Percentiles rank a stretch among this genome's conserved stretches.
Evolutionary conservation across 2,113 vertebrate genomes (phyloP).

Genomic region (Dipodomys merriami): DNA sequence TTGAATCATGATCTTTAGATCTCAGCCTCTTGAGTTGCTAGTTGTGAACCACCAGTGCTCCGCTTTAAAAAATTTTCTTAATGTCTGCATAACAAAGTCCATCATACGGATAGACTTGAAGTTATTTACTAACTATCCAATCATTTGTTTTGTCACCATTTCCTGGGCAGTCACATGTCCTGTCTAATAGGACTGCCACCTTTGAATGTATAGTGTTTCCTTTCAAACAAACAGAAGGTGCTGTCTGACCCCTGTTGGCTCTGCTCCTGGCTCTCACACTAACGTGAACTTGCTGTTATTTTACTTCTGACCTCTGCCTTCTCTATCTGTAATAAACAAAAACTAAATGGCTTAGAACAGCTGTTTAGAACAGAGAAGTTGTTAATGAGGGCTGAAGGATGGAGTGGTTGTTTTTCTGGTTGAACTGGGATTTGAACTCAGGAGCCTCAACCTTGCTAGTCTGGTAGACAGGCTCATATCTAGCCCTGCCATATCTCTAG

Average conservation of each 20-base stretch:
- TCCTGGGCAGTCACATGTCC: neutral
- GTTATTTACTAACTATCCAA: neutral
- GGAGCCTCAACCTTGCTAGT: too few species aligned
- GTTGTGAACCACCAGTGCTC: too few species aligned
- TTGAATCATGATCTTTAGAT: too few species aligned
- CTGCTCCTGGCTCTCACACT: neutral
- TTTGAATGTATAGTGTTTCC: conserved; percentile 33
- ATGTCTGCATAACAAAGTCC: neutral
- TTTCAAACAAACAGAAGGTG: conserved; percentile 50
- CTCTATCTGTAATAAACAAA: neutral
- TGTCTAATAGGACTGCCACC: neutral
- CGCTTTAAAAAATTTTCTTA: too few species aligned
- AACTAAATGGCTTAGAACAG: neutral
- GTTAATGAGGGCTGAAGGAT: too few species aligned
- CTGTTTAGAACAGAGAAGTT: too few species aligned
- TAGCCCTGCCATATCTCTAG: too few species aligned
- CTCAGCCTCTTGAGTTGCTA: too few species aligned
- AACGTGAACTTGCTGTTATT: conserved; percentile 34
- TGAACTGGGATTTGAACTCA: too few species aligned
- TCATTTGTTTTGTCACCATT: conserved; percentile 25
- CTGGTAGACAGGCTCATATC: too few species aligned
- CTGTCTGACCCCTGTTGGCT: neutral
- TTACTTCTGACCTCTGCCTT: neutral
- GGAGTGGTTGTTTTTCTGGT: too few species aligned
- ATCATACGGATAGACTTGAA: neutral